A percentile compares a stretch with the other conserved stretches of the same genome.
Evolutionary conservation across 2,797 vertebrate genomes (phyloP).

Genomic region (Channallabes apus): DNA sequence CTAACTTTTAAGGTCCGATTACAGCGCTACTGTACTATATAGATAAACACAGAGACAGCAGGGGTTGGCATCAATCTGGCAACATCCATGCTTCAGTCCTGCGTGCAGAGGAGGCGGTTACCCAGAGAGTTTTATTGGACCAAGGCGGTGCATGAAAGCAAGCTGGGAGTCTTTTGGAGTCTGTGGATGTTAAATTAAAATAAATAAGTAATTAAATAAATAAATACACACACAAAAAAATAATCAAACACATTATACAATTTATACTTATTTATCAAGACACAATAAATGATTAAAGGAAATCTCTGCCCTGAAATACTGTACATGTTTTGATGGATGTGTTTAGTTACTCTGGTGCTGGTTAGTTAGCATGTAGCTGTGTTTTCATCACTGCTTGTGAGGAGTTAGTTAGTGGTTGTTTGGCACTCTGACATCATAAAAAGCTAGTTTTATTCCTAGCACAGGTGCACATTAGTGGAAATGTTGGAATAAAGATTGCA

Average conservation of each 20-base stretch:
- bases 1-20: no score
- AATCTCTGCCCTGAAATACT: not conserved
- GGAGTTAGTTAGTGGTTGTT: not conserved
- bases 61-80: conserved; percentile 4
- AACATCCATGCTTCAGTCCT: conserved; percentile 22
- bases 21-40: no score
- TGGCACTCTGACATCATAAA: not conserved
- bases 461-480: not conserved
- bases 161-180: conserved; percentile 74
- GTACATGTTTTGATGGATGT: not conserved
- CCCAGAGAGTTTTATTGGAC: conserved; percentile 78
- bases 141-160: conserved; percentile 80
- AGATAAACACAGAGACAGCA: not conserved
- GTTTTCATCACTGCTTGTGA: not conserved
- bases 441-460: not conserved
- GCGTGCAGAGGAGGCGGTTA: conserved; percentile 64
- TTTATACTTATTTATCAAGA: not conserved
- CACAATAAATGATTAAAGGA: not conserved
- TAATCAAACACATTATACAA: conserved; percentile 51
- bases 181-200: conserved; percentile 59
- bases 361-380: not conserved
- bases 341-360: not conserved
- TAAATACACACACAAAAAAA: conserved; percentile 13
- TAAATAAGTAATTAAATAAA: no score
- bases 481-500: not conserved